Conservation (phyloP, 2,113 vertebrate species). For the Nasalis larvatus region DNA sequence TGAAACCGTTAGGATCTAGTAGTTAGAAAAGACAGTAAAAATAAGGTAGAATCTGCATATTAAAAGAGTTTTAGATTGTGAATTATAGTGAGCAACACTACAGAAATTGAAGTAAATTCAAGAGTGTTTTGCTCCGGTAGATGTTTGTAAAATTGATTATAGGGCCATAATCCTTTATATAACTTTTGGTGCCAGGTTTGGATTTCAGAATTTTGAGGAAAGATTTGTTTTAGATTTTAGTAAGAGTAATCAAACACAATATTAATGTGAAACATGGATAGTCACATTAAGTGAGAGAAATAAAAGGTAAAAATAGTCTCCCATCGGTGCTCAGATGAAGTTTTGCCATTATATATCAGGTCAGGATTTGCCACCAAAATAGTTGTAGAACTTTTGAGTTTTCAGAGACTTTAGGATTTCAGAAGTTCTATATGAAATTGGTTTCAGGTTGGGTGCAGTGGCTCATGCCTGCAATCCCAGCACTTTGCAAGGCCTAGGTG, state of each 20-base stretch:
- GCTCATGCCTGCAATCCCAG: too few species aligned
- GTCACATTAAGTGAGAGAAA: not conserved
- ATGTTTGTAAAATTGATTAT: not conserved
- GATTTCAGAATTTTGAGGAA: not conserved
- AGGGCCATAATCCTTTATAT: not conserved
- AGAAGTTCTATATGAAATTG: not conserved
- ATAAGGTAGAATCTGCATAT: not conserved
- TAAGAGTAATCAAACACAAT: not conserved
- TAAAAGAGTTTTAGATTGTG: not conserved
- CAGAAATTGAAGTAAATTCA: not conserved
- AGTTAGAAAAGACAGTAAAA: slow-evolving; percentile 17
- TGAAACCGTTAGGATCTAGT: not conserved
- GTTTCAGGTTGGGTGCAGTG: not conserved
- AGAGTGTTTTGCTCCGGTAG: not conserved
- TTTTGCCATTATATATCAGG: not conserved
- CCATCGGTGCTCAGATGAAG: not conserved
- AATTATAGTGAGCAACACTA: not conserved
- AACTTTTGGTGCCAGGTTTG: not conserved
- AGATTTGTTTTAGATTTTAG: not conserved
- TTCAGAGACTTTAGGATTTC: not conserved
- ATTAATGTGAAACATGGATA: not conserved
- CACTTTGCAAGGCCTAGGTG: too few species aligned
- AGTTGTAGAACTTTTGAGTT: not conserved
- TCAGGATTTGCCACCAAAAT: not conserved
- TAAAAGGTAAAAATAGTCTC: not conserved